Evolutionary conservation across 1,140 invertebrate genomes (phyloP), one percentile per base, ranked within the genome.

Genomic region (Leptonema lineaticorne): DNA sequence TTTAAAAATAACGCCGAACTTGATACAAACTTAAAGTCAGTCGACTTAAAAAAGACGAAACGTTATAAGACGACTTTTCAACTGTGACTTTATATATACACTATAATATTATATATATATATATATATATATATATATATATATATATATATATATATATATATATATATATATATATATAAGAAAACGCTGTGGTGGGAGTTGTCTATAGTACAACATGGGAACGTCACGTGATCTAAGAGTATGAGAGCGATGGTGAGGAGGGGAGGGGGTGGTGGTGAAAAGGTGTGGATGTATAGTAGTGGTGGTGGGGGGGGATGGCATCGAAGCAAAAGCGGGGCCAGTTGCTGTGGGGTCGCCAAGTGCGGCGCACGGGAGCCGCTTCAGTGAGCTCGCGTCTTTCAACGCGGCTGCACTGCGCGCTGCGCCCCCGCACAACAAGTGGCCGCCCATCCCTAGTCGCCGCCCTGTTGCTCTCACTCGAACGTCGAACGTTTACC

Each of bases 301-400:
- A 5, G 45, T 6, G 6, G 6, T 4, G 14, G 22, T 20, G 26
- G 9, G 45, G 9, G 53, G 28, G 8, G 60, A 8, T 20, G 45
- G 37, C 62, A 45, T 27, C 5, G 27, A 24, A 27, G 30, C 20
- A 37, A 6, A 11, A 24, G 59, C 26, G 37, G 9, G 18, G 28
- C 30, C 59, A 41, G 33, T 62, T 8, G 59, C 20, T 24, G 29
- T 37, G 57, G 29, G 59, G 33, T 63, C 29, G 62, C 33, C 33
- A 46, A 45, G 33, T 45, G 41, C 45, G 24, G 26, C 62, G 3
- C 62, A 53, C 50, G 50, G n/a, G n/a, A 53, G 2, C 22, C 50
- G 22, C 57, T 29, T 29, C 57, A 16, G 30, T 24, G 24, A 9
- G 18, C 9, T 22, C 24, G 45, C 48, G 20, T 6, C 20, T 14